These are phyloP conservation scores for Aurelia sp. DNA, from an alignment of 30 jellyfish, hydroid and myxozoan genomes.

Conservation along the genomic window DNA sequence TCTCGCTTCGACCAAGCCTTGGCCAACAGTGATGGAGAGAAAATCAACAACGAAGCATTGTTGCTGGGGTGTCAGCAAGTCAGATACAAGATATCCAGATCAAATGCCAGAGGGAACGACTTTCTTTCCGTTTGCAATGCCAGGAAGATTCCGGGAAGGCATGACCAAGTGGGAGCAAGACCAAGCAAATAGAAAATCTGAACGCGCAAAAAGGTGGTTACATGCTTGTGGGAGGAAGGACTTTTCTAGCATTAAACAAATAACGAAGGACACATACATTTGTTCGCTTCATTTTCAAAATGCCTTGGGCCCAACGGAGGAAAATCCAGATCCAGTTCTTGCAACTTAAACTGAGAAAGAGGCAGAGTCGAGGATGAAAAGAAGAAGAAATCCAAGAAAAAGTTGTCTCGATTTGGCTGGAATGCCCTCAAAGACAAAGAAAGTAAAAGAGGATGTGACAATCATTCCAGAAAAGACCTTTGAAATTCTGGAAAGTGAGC, in stretches of 20 bases:
- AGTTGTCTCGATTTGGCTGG: neutral
- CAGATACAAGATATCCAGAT: slow-evolving; percentile 53
- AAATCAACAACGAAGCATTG: slow-evolving; percentile 58
- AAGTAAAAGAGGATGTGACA: neutral
- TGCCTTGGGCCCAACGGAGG: slow-evolving; percentile 58
- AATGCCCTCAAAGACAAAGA: neutral
- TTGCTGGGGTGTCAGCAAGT: slow-evolving; percentile 56
- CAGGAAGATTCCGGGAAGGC: slow-evolving; percentile 45
- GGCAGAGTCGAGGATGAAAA: slow-evolving; percentile 36
- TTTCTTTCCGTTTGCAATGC: slow-evolving; percentile 64
- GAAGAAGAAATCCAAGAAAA: neutral
- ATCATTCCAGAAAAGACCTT: neutral
- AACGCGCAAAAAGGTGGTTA: slow-evolving; percentile 46
- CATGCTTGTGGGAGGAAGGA: slow-evolving; percentile 76
- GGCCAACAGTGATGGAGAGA: neutral
- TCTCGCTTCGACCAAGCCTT: neutral
- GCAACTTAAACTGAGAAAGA: slow-evolving; percentile 42
- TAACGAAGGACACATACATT: slow-evolving; percentile 56
- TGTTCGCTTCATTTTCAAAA: slow-evolving; percentile 47
- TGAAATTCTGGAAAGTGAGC: neutral
- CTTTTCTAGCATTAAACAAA: slow-evolving; percentile 38
- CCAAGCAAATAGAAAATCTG: slow-evolving; percentile 18
- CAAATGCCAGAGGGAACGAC: slow-evolving; percentile 48
- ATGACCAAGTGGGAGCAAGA: slow-evolving; percentile 51
- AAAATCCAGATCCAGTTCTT: slow-evolving; percentile 59